A percentile compares a stretch with the other conserved stretches of the same genome.
Conservation (phyloP, 2,888 invertebrate species). For the Phania funesta region DNA sequence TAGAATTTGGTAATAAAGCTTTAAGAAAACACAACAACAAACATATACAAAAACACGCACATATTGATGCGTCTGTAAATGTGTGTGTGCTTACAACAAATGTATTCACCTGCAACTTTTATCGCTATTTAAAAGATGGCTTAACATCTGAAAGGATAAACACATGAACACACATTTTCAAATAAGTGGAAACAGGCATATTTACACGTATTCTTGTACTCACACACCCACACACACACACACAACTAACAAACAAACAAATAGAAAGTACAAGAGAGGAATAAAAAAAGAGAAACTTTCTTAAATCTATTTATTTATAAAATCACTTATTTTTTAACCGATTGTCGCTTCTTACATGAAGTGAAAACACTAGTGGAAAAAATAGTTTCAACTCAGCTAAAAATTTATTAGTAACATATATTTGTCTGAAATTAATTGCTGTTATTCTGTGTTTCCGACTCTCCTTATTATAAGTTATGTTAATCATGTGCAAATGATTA, state of each 20-base stretch:
- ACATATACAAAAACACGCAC: neutral
- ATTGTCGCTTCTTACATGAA: slow-evolving; percentile 13
- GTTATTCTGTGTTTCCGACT: no score
- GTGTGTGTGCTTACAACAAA: neutral
- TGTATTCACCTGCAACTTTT: slow-evolving; percentile 39
- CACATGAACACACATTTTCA: slow-evolving; percentile 10
- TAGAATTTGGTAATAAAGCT: slow-evolving; percentile 20
- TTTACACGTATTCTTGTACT: neutral
- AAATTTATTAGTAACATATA: no score
- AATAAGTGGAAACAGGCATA: neutral
- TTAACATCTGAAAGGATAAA: slow-evolving; percentile 48
- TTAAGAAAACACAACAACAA: neutral
- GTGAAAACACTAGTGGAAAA: neutral
- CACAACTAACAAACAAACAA: slow-evolving; percentile 34
- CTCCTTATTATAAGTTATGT: no score
- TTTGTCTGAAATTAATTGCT: no score
- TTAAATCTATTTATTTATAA: slow-evolving; percentile 50
- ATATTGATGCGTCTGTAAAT: neutral
- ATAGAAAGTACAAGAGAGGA: neutral
- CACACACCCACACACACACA: slow-evolving; percentile 7
- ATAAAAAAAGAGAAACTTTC: slow-evolving; percentile 10
- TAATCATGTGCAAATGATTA: no score
- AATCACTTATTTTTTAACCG: slow-evolving; percentile 46
- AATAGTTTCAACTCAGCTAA: neutral
- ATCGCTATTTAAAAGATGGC: slow-evolving; percentile 48